These are phyloP conservation scores for Ichneumoninae sp. DNA, from an alignment of 2,888 invertebrate genomes.

Conservation along the genomic window DNA sequence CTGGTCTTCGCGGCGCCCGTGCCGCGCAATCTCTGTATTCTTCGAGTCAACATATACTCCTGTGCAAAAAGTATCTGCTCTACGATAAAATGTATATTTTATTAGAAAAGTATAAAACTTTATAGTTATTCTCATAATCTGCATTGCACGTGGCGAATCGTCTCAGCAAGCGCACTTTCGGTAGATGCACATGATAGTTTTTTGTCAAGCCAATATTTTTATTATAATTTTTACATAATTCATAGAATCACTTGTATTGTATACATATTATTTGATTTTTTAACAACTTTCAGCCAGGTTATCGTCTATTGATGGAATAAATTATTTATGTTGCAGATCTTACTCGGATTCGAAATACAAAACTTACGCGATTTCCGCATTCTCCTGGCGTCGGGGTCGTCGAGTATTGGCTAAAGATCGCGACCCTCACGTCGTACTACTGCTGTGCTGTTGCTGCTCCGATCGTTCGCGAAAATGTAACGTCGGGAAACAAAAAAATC, in stretches of 20 bases:
- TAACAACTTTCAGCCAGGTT: neutral
- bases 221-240: neutral
- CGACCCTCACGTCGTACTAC: constrained; percentile 11
- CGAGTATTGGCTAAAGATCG: constrained; percentile 43
- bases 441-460: constrained; percentile 17
- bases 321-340: constrained; percentile 62
- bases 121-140: too few species aligned
- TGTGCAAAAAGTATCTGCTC: neutral
- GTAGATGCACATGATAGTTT: neutral
- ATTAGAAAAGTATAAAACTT: neutral
- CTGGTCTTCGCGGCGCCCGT: constrained; percentile 56
- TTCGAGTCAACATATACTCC: constrained; percentile 16
- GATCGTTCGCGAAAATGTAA: constrained; percentile 58
- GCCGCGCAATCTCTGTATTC: constrained; percentile 42
- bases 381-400: constrained; percentile 22
- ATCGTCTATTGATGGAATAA: constrained; percentile 12
- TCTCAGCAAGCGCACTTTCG: neutral
- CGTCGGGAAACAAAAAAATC: constrained; percentile 24
- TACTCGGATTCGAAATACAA: constrained; percentile 20
- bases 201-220: neutral
- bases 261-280: neutral
- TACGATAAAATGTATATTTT: neutral
- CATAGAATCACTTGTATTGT: neutral
- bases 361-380: constrained; percentile 37
- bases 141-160: neutral